A percentile compares a stretch with the other conserved stretches of the same genome.
Evolutionary conservation across 2,888 invertebrate species (phyloP).

Genomic region (Drosophila tripunctata): DNA sequence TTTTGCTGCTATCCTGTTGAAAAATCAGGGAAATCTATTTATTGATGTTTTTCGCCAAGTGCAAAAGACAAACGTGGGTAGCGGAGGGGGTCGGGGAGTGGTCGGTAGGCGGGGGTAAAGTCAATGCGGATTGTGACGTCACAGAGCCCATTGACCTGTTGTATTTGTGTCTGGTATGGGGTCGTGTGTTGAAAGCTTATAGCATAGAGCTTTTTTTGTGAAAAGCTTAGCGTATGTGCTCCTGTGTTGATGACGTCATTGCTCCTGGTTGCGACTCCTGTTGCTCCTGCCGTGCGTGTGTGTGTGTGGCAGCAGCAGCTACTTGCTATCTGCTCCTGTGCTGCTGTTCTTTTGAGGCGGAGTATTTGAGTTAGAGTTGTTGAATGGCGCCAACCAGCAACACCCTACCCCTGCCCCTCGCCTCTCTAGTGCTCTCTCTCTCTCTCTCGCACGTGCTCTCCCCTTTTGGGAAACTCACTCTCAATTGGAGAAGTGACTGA

Average conservation of each 20-base stretch:
- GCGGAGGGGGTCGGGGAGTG: background rate
- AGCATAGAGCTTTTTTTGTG: constrained; percentile 26
- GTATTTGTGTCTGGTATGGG: no score
- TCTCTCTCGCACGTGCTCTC: no score
- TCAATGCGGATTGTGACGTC: constrained; percentile 47
- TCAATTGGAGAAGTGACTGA: background rate
- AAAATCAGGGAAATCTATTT: constrained; percentile 84
- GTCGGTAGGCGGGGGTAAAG: background rate
- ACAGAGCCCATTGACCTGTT: constrained; percentile 23
- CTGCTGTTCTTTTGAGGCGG: constrained; percentile 81
- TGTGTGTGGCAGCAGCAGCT: no score
- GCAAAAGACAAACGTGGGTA: background rate
- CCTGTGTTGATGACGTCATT: constrained; percentile 54
- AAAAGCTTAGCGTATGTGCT: background rate
- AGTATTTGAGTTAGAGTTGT: constrained; percentile 83
- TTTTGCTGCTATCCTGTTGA: constrained; percentile 81
- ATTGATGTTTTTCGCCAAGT: constrained; percentile 79
- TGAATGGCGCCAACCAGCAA: constrained; percentile 56
- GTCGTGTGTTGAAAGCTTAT: constrained; percentile 12
- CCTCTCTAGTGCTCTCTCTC: background rate
- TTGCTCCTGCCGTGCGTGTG: constrained; percentile 49
- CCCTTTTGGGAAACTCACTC: constrained; percentile 2
- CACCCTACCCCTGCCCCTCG: constrained; percentile 9
- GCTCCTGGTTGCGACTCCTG: constrained; percentile 67
- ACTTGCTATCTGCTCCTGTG: constrained; percentile 54